phyloP scores from a whole-genome alignment of 2,113 vertebrate species.

The Puma concolor region DNA sequence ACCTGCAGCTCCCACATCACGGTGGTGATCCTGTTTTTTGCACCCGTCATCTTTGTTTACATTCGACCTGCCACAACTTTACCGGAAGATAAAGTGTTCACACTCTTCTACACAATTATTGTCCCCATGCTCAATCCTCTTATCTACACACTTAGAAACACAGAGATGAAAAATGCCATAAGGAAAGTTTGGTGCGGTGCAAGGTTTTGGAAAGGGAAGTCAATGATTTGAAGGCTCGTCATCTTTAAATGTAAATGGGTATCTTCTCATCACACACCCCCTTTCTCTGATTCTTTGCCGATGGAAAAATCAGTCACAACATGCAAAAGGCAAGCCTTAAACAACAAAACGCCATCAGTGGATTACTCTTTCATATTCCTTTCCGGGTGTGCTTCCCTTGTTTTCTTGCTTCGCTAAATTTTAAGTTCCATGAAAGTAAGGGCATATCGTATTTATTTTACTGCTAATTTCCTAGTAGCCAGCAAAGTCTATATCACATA shows the following conservation, averaged over 20 bases:
- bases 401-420: not conserved
- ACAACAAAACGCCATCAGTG: too few relatives aligned
- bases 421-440: not conserved
- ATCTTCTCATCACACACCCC: not conserved
- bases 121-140: slow-evolving; percentile 50
- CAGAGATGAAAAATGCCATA: slow-evolving; percentile 32
- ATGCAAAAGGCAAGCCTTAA: not conserved
- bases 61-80: not conserved
- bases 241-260: not conserved
- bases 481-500: not conserved
- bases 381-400: not conserved
- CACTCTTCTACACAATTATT: slow-evolving; percentile 50
- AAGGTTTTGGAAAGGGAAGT: not conserved
- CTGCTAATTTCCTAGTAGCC: not conserved
- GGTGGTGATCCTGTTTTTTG: slow-evolving; percentile 24
- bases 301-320: not conserved
- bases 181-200: not conserved
- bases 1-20: slow-evolving; percentile 36
- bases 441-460: not conserved
- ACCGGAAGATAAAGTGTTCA: slow-evolving; percentile 52
- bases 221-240: not conserved
- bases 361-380: not conserved
- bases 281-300: not conserved
- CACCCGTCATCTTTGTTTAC: slow-evolving; percentile 19
- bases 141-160: slow-evolving; percentile 62